A percentile compares a stretch with the other conserved stretches of the same genome.
These are phyloP conservation scores for Leptosomus discolor DNA, from an alignment of 2,113 vertebrate genomes.

Conservation along the genomic window DNA sequence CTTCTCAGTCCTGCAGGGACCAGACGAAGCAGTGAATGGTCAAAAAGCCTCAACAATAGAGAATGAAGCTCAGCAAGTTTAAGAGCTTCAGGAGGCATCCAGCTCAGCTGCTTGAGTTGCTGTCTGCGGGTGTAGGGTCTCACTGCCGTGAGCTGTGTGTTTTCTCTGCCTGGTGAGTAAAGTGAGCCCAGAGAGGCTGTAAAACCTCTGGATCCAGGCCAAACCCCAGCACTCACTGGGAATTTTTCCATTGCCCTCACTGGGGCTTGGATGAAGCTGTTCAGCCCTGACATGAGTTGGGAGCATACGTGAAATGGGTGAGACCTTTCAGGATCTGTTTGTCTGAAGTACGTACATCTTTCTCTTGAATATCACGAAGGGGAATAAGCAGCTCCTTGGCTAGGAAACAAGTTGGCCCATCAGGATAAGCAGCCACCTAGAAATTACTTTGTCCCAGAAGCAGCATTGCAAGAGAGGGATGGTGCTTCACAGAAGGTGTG, in stretches of 20 bases:
- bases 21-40: background rate
- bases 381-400: background rate
- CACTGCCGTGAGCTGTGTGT: fast-evolving
- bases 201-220: background rate
- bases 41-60: background rate
- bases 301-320: fast-evolving
- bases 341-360: fast-evolving
- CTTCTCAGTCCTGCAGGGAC: background rate
- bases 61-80: background rate
- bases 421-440: background rate
- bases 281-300: background rate
- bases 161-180: background rate
- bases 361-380: background rate
- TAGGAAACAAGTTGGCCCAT: background rate
- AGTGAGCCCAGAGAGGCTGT: background rate
- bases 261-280: fast-evolving
- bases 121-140: background rate
- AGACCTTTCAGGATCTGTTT: background rate
- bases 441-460: background rate
- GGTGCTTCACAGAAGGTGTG: background rate
- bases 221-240: background rate
- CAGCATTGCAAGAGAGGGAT: background rate
- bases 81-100: background rate
- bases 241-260: background rate
- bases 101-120: background rate